Evolutionary conservation across 2,888 invertebrate genomes (phyloP), one percentile per base, ranked within the genome.

Genomic region (Caenorhabditis afra): DNA sequence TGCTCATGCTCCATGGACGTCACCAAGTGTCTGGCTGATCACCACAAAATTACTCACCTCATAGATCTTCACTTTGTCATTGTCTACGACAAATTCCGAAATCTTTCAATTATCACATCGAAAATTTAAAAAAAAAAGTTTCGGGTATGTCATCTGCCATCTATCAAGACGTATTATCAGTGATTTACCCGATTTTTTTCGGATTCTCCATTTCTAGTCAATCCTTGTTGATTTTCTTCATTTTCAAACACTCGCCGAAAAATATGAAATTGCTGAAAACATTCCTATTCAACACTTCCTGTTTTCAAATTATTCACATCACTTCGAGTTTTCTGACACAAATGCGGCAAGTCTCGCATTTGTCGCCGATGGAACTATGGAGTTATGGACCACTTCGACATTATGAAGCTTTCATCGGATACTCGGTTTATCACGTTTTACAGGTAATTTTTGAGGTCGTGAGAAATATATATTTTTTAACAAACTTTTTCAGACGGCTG

Each of bases 201-300:
- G 37, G 41, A 0, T 20, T 70, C 0, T 29, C 68, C 1, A 7
- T 70, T 5, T 37, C 45, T 37, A 20, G 35, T 10, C 59, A 70
- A 37, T 1, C 61, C 3, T 53, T 70, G n/a, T 35, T 70, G 12
- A 3, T 61, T 10, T 70, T 61, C 35, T 12, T 61, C 0, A 70
- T 70, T 14, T 37, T 70, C 0, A 70, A 70, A 16, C 68, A 70
- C 45, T 70, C 61, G 0, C 53, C 68, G n/a, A 59, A 59, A 45
- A 70, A 52, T 11, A 70, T 70, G 14, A 59, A 70, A 14, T 20
- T 61, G 52, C 37, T 70, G 0, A 23, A 59, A 37, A 45, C 35
- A 5, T 52, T 70, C 12, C 41, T 70, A 5, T 22, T 52, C 5
- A 11, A 53, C 18, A 59, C 52, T 18, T 52, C 52, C 29, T 18